Evolutionary conservation across 2,797 vertebrate species (phyloP).

Genomic region (Hozukius guyotensis): DNA sequence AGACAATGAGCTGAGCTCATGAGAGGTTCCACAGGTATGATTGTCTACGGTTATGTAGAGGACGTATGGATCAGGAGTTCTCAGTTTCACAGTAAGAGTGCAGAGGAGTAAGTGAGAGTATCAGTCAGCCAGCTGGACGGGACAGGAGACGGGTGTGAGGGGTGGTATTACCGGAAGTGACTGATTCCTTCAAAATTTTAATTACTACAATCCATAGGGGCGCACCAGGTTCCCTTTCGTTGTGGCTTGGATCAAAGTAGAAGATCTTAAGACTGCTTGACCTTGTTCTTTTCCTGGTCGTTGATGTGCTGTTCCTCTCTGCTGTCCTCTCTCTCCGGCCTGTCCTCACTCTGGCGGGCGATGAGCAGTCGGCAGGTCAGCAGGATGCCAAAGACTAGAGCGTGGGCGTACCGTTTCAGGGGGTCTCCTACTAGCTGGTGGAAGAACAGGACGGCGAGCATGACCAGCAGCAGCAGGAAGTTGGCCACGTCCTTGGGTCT

Average conservation of each 20-base stretch:
- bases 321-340: conserved; percentile 84
- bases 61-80: conserved; percentile 51
- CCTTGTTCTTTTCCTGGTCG: conserved; percentile 93
- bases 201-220: conserved; percentile 68
- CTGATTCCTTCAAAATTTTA: conserved; percentile 62
- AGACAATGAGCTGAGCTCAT: conserved; percentile 51
- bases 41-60: conserved; percentile 62
- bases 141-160: conserved; percentile 19
- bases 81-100: conserved; percentile 64
- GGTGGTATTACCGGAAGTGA: conserved; percentile 63
- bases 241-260: conserved; percentile 29
- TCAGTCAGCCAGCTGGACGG: conserved; percentile 53
- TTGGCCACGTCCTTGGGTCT: conserved; percentile 97
- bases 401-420: conserved; percentile 96
- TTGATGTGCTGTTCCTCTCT: conserved; percentile 84
- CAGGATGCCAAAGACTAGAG: conserved; percentile 97
- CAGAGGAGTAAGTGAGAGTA: conserved; percentile 58
- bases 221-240: conserved; percentile 44
- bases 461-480: conserved; percentile 95
- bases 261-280: conserved; percentile 91
- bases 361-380: conserved; percentile 97
- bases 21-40: conserved; percentile 68
- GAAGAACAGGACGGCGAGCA: conserved; percentile 96
- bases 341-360: conserved; percentile 95
- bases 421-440: conserved; percentile 98